Evolutionary conservation across 1,140 invertebrate species (phyloP).

Genomic region (Papilio glaucus): DNA sequence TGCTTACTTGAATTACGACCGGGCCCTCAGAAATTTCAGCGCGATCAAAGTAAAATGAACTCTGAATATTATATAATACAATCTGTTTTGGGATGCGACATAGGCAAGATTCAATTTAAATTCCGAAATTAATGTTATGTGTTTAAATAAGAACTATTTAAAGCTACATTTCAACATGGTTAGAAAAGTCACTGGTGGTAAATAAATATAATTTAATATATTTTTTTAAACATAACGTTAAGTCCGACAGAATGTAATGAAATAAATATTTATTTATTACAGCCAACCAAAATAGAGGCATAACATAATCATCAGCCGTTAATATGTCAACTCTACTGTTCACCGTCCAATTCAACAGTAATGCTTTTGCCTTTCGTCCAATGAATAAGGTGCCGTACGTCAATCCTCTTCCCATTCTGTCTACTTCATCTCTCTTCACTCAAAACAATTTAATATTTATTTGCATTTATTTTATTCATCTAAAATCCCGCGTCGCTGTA

Average conservation of each 20-base stretch:
- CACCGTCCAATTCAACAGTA: too few species aligned
- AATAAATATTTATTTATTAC: too few species aligned
- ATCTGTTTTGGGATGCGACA: background rate
- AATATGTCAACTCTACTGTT: too few species aligned
- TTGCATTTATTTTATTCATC: background rate
- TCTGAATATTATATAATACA: conserved; percentile 1
- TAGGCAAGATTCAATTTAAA: background rate
- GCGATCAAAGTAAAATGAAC: background rate
- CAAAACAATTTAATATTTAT: background rate
- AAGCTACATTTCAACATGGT: background rate
- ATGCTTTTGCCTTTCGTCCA: background rate
- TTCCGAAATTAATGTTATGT: background rate
- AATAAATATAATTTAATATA: background rate
- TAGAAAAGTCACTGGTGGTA: background rate
- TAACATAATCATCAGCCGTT: too few species aligned
- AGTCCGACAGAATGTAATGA: too few species aligned
- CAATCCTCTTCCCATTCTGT: background rate
- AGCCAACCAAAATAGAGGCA: too few species aligned
- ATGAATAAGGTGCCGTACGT: background rate
- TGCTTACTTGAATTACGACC: conserved; percentile 35
- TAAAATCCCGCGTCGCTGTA: background rate
- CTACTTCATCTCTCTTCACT: too few species aligned
- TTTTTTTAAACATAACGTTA: background rate
- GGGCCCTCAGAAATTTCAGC: conserved; percentile 20
- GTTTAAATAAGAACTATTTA: background rate